Conservation (phyloP, 2,888 invertebrate genomes). For the Chouioia cunea region DNA sequence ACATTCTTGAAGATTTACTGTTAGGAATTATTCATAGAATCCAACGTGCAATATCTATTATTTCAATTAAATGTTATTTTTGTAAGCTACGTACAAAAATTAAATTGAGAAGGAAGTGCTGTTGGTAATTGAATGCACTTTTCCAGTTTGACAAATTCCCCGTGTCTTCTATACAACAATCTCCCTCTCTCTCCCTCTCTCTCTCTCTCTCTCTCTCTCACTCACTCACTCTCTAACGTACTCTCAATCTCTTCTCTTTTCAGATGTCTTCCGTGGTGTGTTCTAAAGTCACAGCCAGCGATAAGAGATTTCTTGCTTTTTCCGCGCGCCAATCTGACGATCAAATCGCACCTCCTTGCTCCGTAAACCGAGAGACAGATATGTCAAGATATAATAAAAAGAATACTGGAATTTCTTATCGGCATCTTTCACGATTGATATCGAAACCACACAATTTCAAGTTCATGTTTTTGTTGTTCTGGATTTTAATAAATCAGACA, state of each 20-base stretch:
- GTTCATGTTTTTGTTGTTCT: too few relatives aligned
- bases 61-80: too few relatives aligned
- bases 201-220: too few relatives aligned
- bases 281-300: slow-evolving; percentile 2
- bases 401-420: slow-evolving; percentile 1
- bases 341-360: slow-evolving; percentile 2
- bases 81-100: too few relatives aligned
- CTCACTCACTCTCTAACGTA: not conserved
- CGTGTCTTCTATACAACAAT: slow-evolving; percentile 21
- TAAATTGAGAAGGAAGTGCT: too few relatives aligned
- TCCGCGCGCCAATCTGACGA: slow-evolving; percentile 9
- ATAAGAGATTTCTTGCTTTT: slow-evolving; percentile 30
- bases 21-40: too few relatives aligned
- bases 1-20: slow-evolving; percentile 23
- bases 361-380: not conserved
- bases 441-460: too few relatives aligned
- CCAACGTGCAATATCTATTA: not conserved
- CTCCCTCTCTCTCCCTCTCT: too few relatives aligned
- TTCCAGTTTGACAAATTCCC: slow-evolving; percentile 16
- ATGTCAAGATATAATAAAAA: not conserved
- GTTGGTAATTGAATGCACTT: too few relatives aligned
- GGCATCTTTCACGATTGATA: not conserved
- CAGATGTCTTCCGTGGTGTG: slow-evolving; percentile 4
- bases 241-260: slow-evolving; percentile 3
- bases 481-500: not conserved